Conservation (phyloP, 2,888 invertebrate genomes). For the Cerastis leucographa region DNA sequence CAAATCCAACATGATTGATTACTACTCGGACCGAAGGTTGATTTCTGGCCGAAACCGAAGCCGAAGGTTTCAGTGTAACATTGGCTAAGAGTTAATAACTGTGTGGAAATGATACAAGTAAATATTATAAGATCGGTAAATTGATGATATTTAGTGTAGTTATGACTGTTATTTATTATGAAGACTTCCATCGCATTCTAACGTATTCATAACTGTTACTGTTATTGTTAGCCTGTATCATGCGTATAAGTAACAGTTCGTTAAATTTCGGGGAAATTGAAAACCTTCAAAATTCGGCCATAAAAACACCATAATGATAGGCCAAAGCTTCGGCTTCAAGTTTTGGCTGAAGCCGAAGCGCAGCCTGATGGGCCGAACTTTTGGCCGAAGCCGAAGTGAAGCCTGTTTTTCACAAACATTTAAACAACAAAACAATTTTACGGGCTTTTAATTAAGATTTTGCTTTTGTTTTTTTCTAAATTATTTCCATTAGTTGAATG, state of each 20-base stretch:
- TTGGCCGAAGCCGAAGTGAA: neutral
- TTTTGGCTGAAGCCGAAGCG: neutral
- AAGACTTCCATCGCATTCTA: neutral
- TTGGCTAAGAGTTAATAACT: neutral
- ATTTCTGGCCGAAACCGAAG: conserved; percentile 1
- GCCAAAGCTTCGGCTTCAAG: too few relatives aligned
- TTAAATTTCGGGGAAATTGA: neutral
- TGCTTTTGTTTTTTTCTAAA: neutral
- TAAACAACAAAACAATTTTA: neutral
- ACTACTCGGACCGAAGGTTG: neutral
- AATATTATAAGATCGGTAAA: neutral
- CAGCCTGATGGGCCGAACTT: neutral
- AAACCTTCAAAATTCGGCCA: neutral
- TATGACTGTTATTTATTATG: neutral
- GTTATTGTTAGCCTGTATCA: too few relatives aligned
- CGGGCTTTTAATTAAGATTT: neutral
- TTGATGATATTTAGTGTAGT: neutral
- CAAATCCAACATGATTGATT: neutral
- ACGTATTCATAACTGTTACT: neutral
- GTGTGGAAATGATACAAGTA: neutral
- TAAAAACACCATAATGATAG: too few relatives aligned
- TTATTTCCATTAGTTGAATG: neutral
- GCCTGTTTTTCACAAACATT: neutral
- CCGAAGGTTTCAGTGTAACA: neutral
- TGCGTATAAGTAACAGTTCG: neutral